Evolutionary conservation across 2,888 invertebrate genomes (phyloP).

Genomic region (Atethmia centrago): DNA sequence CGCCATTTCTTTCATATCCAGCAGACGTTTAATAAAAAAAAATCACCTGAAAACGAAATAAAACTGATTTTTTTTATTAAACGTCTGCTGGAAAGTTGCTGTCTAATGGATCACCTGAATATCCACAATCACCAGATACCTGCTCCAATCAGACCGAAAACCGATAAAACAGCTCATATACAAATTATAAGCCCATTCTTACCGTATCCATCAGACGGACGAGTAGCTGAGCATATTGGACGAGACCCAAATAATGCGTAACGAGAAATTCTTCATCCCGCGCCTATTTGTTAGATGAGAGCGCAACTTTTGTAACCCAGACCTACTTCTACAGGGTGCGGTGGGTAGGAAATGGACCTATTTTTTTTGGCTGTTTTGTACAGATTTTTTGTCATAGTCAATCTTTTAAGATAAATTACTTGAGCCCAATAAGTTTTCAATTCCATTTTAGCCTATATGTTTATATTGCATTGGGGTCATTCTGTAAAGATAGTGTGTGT

Average conservation of each 20-base stretch:
- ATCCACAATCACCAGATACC: not conserved
- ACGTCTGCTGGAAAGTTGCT: too few relatives aligned
- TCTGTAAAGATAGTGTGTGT: too few relatives aligned
- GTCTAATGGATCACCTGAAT: too few relatives aligned
- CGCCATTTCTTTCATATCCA: too few relatives aligned
- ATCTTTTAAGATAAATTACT: not conserved
- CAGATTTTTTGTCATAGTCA: not conserved
- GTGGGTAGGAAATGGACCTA: constrained; percentile 16
- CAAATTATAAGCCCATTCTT: constrained; percentile 9
- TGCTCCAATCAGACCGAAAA: constrained; percentile 4
- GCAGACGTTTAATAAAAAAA: too few relatives aligned
- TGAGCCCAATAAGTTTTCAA: not conserved
- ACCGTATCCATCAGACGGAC: constrained; percentile 27
- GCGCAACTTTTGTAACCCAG: constrained; percentile 57
- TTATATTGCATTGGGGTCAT: too few relatives aligned
- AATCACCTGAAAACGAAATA: too few relatives aligned
- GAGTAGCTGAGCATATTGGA: constrained; percentile 41
- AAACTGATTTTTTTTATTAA: too few relatives aligned
- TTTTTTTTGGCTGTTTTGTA: not conserved
- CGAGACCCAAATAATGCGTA: constrained; percentile 44
- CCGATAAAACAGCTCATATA: not conserved
- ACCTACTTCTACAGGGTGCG: constrained; percentile 57
- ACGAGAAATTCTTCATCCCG: constrained; percentile 48
- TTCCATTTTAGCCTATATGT: not conserved
- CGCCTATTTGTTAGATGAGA: constrained; percentile 53